A percentile compares a stretch with the other conserved stretches of the same genome.
Evolutionary conservation across 1,140 invertebrate genomes (phyloP).

Genomic region (Drepana arcuata): DNA sequence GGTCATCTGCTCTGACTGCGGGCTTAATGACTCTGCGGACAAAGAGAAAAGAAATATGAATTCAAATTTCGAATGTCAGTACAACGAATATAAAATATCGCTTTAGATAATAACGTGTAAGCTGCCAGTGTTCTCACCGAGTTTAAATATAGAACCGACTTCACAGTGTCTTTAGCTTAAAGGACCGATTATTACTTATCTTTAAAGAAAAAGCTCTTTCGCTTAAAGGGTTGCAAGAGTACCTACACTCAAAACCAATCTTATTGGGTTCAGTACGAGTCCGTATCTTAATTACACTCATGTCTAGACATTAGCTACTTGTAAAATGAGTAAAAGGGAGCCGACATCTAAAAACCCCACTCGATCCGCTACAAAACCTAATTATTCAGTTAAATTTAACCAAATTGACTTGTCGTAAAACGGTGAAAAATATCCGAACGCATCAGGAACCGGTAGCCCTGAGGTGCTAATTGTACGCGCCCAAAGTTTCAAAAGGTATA

Average conservation of each 20-base stretch:
- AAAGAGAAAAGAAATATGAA: too few species aligned
- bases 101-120: too few species aligned
- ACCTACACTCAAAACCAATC: constrained; percentile 33
- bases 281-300: constrained; percentile 46
- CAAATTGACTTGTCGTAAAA: constrained; percentile 55
- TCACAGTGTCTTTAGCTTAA: constrained; percentile 6
- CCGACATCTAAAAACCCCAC: constrained; percentile 15
- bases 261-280: too few species aligned
- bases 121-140: too few species aligned
- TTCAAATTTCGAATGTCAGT: too few species aligned
- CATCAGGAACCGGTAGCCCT: constrained; percentile 34
- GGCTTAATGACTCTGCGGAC: constrained; percentile 54
- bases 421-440: constrained; percentile 17
- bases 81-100: too few species aligned
- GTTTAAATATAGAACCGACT: constrained; percentile 13
- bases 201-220: constrained; percentile 10
- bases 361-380: too few species aligned
- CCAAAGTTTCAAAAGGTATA: constrained; percentile 55
- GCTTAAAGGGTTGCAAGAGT: constrained; percentile 51
- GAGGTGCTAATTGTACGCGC: constrained; percentile 57
- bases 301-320: constrained; percentile 46
- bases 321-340: constrained; percentile 2
- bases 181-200: constrained; percentile 35
- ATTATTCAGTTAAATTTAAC: too few species aligned
- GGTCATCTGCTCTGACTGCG: constrained; percentile 53